Evolutionary conservation across 2,113 vertebrate genomes (phyloP), one percentile per base, ranked within the genome.

Genomic region (Eidolon helvum): DNA sequence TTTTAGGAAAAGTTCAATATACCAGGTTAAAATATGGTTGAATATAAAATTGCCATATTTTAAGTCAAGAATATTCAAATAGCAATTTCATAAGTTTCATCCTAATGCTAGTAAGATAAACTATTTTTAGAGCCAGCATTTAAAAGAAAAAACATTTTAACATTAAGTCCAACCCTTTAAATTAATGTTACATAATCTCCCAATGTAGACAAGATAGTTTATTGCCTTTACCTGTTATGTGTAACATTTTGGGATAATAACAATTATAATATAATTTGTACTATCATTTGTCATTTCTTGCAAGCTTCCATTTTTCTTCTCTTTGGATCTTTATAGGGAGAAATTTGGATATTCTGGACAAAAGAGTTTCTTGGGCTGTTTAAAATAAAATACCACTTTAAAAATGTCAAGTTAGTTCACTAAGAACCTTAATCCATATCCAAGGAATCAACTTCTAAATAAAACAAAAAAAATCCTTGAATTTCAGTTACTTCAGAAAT

Each of bases 321-420:
- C 9, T 82, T 97, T 79, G 85, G 72, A 75, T 91, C 77, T 95
- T 86, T 85, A 94, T 38, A 94, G 72, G 33, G 91, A 90, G n/a
- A 78, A 91, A 85, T 90, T 91, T 40, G 50, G 28, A 74, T 86
- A 89, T 87, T 96, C 63, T 69, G 28, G 40, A 43, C 14, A 95
- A 91, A 95, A 78, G 57, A 53, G 1, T 85, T 83, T 84, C 66
- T 93, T 84, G 50, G 40, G 30, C 28, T 95, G 4, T 95, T 94
- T 86, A 59, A 97, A 95, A 94, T 95, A 87, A 88, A 97, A 93
- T 72, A 59, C 33, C 61, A 85, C 69, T 97, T 97, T 94, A n/a
- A 87, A 97, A 91, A 86, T 93, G 22, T 19, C 24, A 5, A 77
- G 35, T 94, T 75, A 94, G 24, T 85, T 94, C 69, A 90, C 61